Base-by-base conservation (phyloP, 2,797 vertebrate genomes). In the Notolepis coatsorum region DNA sequence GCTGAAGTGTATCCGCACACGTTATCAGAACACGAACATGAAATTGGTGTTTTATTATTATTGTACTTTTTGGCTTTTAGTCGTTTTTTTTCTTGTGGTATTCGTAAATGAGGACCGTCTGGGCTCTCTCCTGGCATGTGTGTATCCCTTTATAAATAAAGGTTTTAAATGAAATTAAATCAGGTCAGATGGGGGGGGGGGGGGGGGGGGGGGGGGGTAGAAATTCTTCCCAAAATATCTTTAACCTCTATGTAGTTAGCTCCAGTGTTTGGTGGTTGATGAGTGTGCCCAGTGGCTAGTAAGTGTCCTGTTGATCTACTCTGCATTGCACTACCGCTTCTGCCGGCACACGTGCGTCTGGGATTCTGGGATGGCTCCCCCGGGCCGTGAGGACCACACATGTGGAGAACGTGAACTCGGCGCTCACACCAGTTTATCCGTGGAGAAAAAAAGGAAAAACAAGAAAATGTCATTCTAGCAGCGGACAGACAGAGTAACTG, bases 381-480 rank as follows among this genome's bases (percentile, higher is more conserved):
- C 62, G 91, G 91, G 90, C 84, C 46, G 10, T 28, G n/a, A 31
- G 71, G 93, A 93, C 92, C 93, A 94, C 93, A 94, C 92, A 93
- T 90, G 91, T 87, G 75, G 91, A 88, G 73, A 89, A 85, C 71
- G 75, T 90, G 90, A 88, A 91, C 86, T 85, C 82, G 61, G 71
- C 43, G 51, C 73, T 76, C 50, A 57, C 61, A 64, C 72, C 57
- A 63, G 51, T 71, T 77, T 47, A 65, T 80, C 46, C 60, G 17
- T 57, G 53, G 67, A 52, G 53, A 52, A 23, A 79, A 49, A 49
- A 41, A 66, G 33, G 10, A 70, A 23, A 33, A 37, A 23, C 12
- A 13, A 66, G 15, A 73, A 72, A 71, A 35, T 28, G 7, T 6
- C 41, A 51, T 13, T 47, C 57, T 12, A 64, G 23, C 37, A 38